Conservation (phyloP, 2,888 invertebrate species). For the Coremacera marginata region DNA sequence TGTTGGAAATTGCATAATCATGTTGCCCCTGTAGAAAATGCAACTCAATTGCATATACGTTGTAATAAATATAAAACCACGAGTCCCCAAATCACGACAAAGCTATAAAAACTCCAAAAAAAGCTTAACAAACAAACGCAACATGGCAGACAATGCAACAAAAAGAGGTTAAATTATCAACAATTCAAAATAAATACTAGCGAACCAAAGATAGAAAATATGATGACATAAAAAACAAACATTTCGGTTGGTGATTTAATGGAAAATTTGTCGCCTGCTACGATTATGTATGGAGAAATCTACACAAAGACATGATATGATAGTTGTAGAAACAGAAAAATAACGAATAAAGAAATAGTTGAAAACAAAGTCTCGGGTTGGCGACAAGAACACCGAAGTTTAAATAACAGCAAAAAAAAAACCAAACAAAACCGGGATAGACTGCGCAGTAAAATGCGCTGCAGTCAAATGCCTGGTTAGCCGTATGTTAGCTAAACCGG, state of each 20-base stretch:
- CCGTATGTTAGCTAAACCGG: not conserved
- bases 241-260: constrained; percentile 1
- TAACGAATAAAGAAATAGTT: not conserved
- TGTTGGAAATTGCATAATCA: too few species aligned
- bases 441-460: not conserved
- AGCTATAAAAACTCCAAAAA: too few species aligned
- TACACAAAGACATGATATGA: not conserved
- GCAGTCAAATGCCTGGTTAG: not conserved
- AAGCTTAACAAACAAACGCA: not conserved
- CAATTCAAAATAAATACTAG: not conserved
- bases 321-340: not conserved
- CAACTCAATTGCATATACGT: too few species aligned
- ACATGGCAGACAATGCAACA: not conserved
- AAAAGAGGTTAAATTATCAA: not conserved
- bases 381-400: not conserved
- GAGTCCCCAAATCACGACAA: too few species aligned
- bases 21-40: too few species aligned
- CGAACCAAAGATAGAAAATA: not conserved
- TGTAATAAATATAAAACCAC: too few species aligned
- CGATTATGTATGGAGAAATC: not conserved
- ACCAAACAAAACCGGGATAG: not conserved
- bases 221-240: not conserved
- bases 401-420: not conserved
- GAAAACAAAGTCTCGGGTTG: not conserved
- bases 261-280: constrained; percentile 22